Evolutionary conservation across 1,140 invertebrate genomes (phyloP).

Genomic region (Maniola jurtina): DNA sequence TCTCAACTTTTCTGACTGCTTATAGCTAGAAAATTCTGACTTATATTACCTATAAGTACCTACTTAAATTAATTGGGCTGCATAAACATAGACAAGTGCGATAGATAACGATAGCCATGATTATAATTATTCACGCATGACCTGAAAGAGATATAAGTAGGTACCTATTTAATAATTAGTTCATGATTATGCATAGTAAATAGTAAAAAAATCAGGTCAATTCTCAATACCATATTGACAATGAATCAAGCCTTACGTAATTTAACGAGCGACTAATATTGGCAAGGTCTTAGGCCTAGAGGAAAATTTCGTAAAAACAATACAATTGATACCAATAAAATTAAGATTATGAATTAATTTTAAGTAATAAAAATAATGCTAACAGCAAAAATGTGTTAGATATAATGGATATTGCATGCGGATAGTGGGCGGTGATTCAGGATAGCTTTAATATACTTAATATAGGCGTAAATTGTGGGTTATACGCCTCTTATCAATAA

Average conservation of each 20-base stretch:
- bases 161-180: no score
- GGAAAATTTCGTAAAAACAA: background rate
- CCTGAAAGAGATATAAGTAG: no score
- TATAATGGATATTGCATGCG: slow-evolving; percentile 32
- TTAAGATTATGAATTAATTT: no score
- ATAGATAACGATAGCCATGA: no score
- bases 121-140: no score
- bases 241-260: slow-evolving; percentile 7
- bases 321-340: background rate
- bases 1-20: no score
- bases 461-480: slow-evolving; percentile 34
- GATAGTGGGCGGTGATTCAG: slow-evolving; percentile 31
- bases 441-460: slow-evolving; percentile 25
- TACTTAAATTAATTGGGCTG: no score
- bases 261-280: slow-evolving; percentile 8
- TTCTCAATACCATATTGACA: slow-evolving; percentile 2
- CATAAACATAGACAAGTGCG: no score
- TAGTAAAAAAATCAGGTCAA: slow-evolving; percentile 17
- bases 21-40: no score
- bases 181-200: no score
- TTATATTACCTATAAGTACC: no score
- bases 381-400: slow-evolving; percentile 26
- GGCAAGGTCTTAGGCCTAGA: background rate
- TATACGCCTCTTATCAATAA: slow-evolving; percentile 35
- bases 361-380: slow-evolving; percentile 3